Base-by-base conservation (phyloP, 2,888 invertebrate species). In the Colletes collaris region DNA sequence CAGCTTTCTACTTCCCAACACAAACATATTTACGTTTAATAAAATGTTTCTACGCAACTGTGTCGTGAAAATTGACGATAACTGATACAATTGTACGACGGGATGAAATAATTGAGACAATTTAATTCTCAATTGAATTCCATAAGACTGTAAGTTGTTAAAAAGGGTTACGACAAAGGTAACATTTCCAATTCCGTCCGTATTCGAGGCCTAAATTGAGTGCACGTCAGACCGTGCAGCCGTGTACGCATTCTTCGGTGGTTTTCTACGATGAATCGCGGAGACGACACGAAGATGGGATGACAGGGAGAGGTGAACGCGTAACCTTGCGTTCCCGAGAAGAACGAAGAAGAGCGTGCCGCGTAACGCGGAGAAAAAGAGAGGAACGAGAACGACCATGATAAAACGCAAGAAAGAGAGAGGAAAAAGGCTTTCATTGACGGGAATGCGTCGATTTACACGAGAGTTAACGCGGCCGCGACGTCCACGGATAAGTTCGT, bases 221-320 rank as follows among this genome's bases (percentile, higher is more conserved):
- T 65, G 76, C 77, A 84, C 71, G 81, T 78, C 72, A 81, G 2
- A 74, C 55, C 55, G 53, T 65, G 59, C 66, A 50, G 64, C 60
- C 7, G 19, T 59, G 66, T 53, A 67, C 11, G 63, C 66, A 35
- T 75, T 59, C 59, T 40, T 56, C 13, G 27, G 46, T 60, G 58
- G n/a, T 66, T 65, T 19, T 60, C 40, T 63, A 35, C 62, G 49
- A 44, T 59, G 16, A 49, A 4, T 76, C 37, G 37, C 8, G 13
- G 50, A 55, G 27, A 52, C 40, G 53, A 72, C 59, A 69, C 50
- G 40, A 49, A 65, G 53, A 62, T 8, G 63, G 40, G 52, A 55
- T 73, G 58, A 74, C 59, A 69, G 55, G 59, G 69, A 52, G 60
- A 76, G 56, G 72, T 59, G 67, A 71, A 75, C 40, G 72, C 46